Base-by-base conservation (phyloP, 2,113 vertebrate genomes). In the Ia io region DNA sequence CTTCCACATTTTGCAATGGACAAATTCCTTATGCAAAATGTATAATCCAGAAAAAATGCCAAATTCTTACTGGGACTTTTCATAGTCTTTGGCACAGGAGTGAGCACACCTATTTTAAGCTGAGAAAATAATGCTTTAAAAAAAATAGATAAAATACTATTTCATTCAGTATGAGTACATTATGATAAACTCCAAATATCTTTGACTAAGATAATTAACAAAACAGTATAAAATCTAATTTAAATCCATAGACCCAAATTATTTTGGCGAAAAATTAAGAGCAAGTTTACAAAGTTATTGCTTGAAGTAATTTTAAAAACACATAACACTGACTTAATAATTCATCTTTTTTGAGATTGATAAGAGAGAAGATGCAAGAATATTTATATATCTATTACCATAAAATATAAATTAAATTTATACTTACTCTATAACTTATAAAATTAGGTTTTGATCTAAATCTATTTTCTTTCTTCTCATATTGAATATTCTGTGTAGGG, bases 21-120 rank as follows among this genome's bases (percentile, higher is more conserved):
- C n/a, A 84, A 87, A 5, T 95, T 95, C 44, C 74, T 90, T 61
- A 87, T 93, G 40, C 77, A 92, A 96, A 90, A 73, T 84, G 65
- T 73, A 77, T 63, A 69, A 6, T 90, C 78, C 63, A 78, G 73
- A 67, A 71, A 70, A 94, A 93, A 91, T 79, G 83, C 28, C 93
- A 95, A 87, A 32, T 85, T 93, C 16, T 94, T 91, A 23, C 28
- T 67, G 32, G 70, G 79, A 85, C 69, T 87, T 77, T 56, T 91
- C 87, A 56, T 89, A 35, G 18, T 85, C 30, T 63, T 69, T 96
- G 91, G 93, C 88, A 91, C 32, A 59, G 37, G 42, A 71, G 35
- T n/a, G 37, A 77, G 47, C 53, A 92, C 17, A 71, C 30, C n/a
- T 89, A 87, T 94, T 93, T 93, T 90, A 89, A 89, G 76, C 25